Conservation (phyloP, 2,113 vertebrate species). For the Chaetodon auriga region DNA sequence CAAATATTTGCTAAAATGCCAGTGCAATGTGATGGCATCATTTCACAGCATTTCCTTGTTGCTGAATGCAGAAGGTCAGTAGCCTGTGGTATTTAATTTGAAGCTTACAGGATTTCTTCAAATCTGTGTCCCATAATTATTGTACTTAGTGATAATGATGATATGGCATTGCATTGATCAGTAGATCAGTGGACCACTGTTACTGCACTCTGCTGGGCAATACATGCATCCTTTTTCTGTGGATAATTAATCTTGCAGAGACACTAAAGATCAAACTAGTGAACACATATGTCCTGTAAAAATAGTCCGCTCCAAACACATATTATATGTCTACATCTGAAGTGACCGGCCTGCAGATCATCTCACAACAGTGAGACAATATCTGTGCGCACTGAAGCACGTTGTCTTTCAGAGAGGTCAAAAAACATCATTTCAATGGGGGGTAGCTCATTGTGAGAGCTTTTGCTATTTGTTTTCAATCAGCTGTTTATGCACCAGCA, state of each 20-base stretch:
- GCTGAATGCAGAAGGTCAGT: too few relatives aligned
- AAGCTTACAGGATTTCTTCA: neutral
- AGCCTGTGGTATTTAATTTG: neutral
- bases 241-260: neutral
- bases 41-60: neutral
- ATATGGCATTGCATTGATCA: neutral
- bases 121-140: neutral
- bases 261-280: constrained; percentile 6
- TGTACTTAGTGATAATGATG: neutral
- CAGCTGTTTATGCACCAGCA: constrained; percentile 36
- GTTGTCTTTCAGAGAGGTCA: constrained; percentile 5
- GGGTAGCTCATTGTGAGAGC: neutral
- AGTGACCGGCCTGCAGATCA: constrained; percentile 1
- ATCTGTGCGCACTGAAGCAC: neutral
- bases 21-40: neutral
- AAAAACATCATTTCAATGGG: constrained; percentile 29
- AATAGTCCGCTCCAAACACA: neutral
- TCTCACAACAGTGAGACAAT: neutral
- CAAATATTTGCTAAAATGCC: neutral
- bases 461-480: constrained; percentile 50
- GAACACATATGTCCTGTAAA: neutral
- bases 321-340: neutral
- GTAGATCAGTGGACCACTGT: neutral
- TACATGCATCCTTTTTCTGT: neutral
- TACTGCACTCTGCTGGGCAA: neutral